phyloP scores from a whole-genome alignment of 2,797 vertebrate genomes.

The Sebastes diploproa region DNA sequence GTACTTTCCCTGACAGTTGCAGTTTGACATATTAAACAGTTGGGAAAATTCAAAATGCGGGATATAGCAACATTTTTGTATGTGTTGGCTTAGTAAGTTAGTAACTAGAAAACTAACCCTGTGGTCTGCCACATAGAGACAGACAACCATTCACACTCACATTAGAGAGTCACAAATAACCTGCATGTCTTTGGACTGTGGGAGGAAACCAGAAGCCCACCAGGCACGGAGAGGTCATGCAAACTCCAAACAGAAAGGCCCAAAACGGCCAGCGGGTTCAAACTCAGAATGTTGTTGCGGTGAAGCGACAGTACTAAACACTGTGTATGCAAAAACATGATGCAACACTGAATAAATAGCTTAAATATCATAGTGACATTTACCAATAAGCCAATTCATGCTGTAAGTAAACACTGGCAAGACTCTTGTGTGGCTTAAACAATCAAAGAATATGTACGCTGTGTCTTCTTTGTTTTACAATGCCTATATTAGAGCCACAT shows the following conservation, averaged over 20 bases:
- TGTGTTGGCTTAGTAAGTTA: neutral
- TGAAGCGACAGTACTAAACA: neutral
- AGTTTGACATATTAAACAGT: neutral
- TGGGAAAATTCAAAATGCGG: neutral
- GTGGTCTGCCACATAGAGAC: too few relatives aligned
- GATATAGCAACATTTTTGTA: neutral
- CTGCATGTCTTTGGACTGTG: neutral
- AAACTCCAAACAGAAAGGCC: neutral
- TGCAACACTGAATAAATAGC: neutral
- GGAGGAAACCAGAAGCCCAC: neutral
- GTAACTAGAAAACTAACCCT: too few relatives aligned
- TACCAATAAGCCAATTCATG: neutral
- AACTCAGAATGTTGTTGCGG: too few relatives aligned
- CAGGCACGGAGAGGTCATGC: neutral
- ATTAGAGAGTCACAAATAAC: neutral
- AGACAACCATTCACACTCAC: too few relatives aligned
- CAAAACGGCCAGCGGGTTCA: neutral
- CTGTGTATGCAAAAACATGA: neutral
- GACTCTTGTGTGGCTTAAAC: neutral
- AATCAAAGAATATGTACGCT: neutral
- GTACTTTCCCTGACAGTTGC: neutral
- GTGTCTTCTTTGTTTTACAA: conserved; percentile 9
- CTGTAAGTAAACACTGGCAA: neutral
- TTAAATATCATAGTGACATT: neutral
- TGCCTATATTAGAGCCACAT: neutral